These are phyloP conservation scores for Oligia latruncula DNA, from an alignment of 2,888 invertebrate species.

Conservation along the genomic window DNA sequence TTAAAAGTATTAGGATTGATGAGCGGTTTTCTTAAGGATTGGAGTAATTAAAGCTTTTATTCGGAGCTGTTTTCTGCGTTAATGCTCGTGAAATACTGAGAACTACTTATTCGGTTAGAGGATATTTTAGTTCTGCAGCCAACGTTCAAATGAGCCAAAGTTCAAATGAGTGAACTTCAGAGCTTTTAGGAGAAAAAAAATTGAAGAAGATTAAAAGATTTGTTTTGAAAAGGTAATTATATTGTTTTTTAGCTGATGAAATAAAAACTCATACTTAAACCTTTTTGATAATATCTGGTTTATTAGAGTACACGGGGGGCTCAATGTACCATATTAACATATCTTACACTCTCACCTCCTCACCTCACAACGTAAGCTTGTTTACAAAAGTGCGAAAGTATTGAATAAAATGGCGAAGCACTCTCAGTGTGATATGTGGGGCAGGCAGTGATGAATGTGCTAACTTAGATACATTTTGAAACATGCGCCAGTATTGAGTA, in stretches of 20 bases:
- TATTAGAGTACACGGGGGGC: background rate
- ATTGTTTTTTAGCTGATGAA: background rate
- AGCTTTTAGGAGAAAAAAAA: background rate
- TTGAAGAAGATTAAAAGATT: background rate
- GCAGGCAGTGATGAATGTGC: constrained; percentile 50
- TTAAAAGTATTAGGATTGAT: constrained; percentile 62
- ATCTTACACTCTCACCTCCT: background rate
- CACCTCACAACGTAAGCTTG: background rate
- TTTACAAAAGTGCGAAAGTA: constrained; percentile 14
- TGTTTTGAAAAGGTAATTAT: background rate
- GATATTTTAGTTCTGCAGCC: constrained; percentile 12
- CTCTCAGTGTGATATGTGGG: constrained; percentile 12
- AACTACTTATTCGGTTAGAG: constrained; percentile 27
- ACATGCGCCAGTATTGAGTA: background rate
- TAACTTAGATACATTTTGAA: constrained; percentile 35
- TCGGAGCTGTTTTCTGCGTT: constrained; percentile 33
- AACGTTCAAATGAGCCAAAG: background rate
- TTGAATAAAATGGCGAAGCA: constrained; percentile 10
- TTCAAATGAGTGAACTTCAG: background rate
- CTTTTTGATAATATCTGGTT: background rate
- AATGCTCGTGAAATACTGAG: constrained; percentile 34
- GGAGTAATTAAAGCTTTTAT: constrained; percentile 55
- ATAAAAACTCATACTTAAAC: background rate
- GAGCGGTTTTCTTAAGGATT: constrained; percentile 43
- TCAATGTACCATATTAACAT: background rate